These are phyloP conservation scores for Onychomys arenicola DNA, from an alignment of 2,797 vertebrate species.

Conservation along the genomic window DNA sequence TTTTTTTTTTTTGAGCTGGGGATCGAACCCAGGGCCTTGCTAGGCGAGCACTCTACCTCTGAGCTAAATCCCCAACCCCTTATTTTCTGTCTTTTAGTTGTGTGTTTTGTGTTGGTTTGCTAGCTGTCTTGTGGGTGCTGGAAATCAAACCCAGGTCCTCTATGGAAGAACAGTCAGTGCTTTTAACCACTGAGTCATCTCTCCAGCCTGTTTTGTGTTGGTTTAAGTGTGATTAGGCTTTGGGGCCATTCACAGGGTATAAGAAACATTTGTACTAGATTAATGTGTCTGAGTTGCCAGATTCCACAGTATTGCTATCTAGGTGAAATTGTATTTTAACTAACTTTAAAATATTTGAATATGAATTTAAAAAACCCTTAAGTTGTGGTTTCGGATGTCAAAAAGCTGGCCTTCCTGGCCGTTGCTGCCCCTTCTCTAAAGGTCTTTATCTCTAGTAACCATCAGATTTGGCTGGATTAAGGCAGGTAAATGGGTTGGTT, in stretches of 20 bases:
- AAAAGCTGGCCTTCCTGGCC: neutral
- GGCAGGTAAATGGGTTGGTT: constrained; percentile 7
- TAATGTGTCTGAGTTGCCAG: neutral
- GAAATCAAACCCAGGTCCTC: neutral
- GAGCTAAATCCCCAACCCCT: too few species aligned
- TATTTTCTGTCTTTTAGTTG: neutral
- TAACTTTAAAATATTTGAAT: neutral
- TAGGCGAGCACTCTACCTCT: too few species aligned
- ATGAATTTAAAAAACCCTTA: neutral
- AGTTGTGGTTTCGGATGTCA: constrained; percentile 17
- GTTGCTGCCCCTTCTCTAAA: neutral
- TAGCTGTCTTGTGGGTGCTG: neutral
- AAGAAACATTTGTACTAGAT: constrained; percentile 24
- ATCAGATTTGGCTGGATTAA: constrained; percentile 52
- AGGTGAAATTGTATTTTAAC: constrained; percentile 32
- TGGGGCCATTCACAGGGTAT: neutral
- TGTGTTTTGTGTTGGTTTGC: constrained; percentile 22
- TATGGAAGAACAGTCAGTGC: neutral
- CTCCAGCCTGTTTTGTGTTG: neutral
- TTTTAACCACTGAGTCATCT: neutral
- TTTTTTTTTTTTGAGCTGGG: too few species aligned
- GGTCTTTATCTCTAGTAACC: constrained; percentile 41
- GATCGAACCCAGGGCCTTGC: too few species aligned
- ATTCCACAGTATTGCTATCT: neutral
- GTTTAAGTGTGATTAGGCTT: neutral